Evolutionary conservation across 2,888 invertebrate species (phyloP).

Genomic region (Andrena trimmerana): DNA sequence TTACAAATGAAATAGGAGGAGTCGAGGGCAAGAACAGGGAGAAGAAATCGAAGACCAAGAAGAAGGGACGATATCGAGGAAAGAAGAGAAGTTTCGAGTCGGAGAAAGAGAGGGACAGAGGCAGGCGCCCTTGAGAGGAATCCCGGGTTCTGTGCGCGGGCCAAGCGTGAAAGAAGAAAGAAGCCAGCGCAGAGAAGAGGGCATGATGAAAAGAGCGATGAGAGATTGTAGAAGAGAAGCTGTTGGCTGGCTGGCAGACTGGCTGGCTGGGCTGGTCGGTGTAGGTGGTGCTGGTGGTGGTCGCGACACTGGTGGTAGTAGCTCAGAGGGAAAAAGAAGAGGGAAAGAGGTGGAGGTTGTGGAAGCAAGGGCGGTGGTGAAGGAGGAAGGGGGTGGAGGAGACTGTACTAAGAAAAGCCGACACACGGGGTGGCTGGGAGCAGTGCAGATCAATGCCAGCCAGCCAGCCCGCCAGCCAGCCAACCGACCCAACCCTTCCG

Average conservation of each 20-base stretch:
- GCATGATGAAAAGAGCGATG: conserved; percentile 75
- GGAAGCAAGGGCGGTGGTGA: conserved; percentile 63
- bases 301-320: conserved; percentile 64
- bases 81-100: conserved; percentile 14
- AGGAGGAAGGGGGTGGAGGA: conserved; percentile 60
- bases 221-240: conserved; percentile 66
- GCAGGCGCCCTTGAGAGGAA: conserved; percentile 68
- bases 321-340: conserved; percentile 71
- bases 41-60: conserved; percentile 29
- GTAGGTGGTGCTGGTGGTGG: conserved; percentile 45
- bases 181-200: conserved; percentile 69
- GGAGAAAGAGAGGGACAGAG: conserved; percentile 9
- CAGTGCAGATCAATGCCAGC: conserved; percentile 79
- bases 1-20: conserved; percentile 33
- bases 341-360: conserved; percentile 64
- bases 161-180: conserved; percentile 76
- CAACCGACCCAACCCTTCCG: conserved; percentile 75
- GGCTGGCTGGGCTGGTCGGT: conserved; percentile 54
- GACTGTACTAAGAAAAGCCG: conserved; percentile 79
- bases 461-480: conserved; percentile 68
- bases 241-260: conserved; percentile 59
- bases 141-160: conserved; percentile 68
- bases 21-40: conserved; percentile 13
- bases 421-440: conserved; percentile 77
- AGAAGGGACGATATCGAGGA: neutral